Evolutionary conservation across 2,797 vertebrate genomes (phyloP).

Genomic region (Melanogrammus aeglefinus): DNA sequence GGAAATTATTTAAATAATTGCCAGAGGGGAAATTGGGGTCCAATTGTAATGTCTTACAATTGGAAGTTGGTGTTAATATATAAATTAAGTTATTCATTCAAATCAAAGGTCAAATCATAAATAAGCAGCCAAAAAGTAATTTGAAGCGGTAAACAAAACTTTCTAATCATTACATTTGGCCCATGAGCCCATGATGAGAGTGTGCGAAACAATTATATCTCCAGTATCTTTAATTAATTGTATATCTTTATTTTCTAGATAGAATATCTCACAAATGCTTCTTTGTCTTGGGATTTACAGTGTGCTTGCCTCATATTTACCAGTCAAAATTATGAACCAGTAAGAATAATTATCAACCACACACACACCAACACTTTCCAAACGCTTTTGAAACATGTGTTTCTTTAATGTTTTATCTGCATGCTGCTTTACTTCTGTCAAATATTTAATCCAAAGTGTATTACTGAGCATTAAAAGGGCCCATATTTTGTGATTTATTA

Average conservation of each 20-base stretch:
- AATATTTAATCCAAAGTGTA: not conserved
- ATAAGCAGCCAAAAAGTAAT: not conserved
- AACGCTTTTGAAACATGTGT: not conserved
- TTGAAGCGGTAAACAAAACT: slow-evolving; percentile 8
- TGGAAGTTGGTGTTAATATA: not conserved
- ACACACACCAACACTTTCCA: not conserved
- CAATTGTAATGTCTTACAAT: slow-evolving; percentile 18
- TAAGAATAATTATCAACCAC: not conserved
- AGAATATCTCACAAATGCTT: not conserved
- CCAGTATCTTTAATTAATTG: slow-evolving; percentile 7
- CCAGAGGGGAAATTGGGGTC: slow-evolving; percentile 12
- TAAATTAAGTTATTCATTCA: slow-evolving; percentile 7
- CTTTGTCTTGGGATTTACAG: not conserved
- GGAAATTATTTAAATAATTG: slow-evolving; percentile 27
- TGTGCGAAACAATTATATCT: slow-evolving; percentile 7
- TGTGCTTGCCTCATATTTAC: not conserved
- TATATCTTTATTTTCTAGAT: slow-evolving; percentile 2
- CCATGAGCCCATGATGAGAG: not conserved
- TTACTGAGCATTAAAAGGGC: not conserved
- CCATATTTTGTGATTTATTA: not conserved
- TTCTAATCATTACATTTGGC: not conserved
- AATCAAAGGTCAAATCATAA: slow-evolving; percentile 29
- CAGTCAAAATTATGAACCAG: not conserved
- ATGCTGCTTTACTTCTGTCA: not conserved
- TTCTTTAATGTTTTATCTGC: not conserved